Evolutionary conservation across 2,113 vertebrate genomes (phyloP), one percentile per base, ranked within the genome.

Genomic region (Micronisus gabar): DNA sequence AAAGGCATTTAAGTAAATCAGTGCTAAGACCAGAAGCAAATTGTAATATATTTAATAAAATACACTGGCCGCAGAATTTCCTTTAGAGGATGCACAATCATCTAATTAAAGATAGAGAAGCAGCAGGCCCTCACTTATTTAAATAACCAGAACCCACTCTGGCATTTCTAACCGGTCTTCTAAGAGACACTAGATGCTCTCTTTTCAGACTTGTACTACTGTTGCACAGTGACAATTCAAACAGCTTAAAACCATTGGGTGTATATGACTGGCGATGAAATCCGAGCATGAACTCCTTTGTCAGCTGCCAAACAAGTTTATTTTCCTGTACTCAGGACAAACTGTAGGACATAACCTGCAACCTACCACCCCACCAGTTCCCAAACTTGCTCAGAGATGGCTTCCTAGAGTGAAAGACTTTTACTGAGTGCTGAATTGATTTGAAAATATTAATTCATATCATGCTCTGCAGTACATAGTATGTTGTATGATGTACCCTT

Each of bases 321-420:
- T n/a, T 91, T 71, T 92, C 47, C 32, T 41, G 12, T 40, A 29
- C 25, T 45, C 22, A 29, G 48, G 36, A 68, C 43, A 56, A 68
- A 34, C 34, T 84, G 8, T 40, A 79, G 65, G 17, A 48, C 21
- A 29, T 32, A 53, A 53, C 10, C 32, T 59, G 15, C 47, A 59
- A 79, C 16, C 8, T 50, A 36, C 11, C 14, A 40, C 53, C 15
- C 65, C 30, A 62, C 6, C 29, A 41, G 25, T 45, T 89, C 66
- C 48, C 55, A 30, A 27, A 2, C 15, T 72, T 1, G 0, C 55
- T 82, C 2, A 2, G 22, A 85, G 55, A 11, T 40, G 18, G 13
- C 34, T 80, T 79, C 23, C 47, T 38, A 18, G 32, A 71, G 22
- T 63, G 34, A 56, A 94, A 59, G 2, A 17, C 22, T 67, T 86